Base-by-base conservation (phyloP, 1,140 invertebrate species). In the Tetragonula clypearis region DNA sequence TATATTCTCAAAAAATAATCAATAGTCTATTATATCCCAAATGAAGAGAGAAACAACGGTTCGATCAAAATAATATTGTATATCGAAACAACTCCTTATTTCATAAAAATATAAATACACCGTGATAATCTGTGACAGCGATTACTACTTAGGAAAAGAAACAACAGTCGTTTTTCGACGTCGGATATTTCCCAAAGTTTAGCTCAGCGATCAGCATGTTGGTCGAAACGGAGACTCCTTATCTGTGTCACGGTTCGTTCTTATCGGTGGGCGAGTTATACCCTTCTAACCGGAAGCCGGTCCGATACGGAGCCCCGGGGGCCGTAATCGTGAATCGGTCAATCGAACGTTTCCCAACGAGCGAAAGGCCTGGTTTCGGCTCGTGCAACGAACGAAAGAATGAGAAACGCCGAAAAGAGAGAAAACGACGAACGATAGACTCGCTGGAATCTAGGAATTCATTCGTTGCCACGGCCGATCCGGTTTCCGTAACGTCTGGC, bases 401-500 rank as follows among this genome's bases (percentile, higher is more conserved):
- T 75, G 69, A 30, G 30, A 30, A 85, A 73, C 66, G 41, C 74
- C 80, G 77, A 80, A 82, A 68, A 41, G 56, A 75, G 65, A 80
- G 41, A 35, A 53, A 76, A 77, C n/a, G 66, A 30, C 23, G 78
- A 65, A 81, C 80, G 69, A 83, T 77, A 86, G 78, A 66, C 79
- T 55, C 78, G 41, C 56, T 89, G 79, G 84, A 88, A 85, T 83
- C 79, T 88, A 76, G 84, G 81, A 86, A 82, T 88, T 88, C 82
- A 82, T 79, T 86, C 72, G 82, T 84, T 86, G 77, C 56, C 82
- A 73, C 74, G 68, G 79, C 15, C 82, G 80, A 88, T 85, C 88
- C 81, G 78, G 84, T 84, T 90, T 90, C 88, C 87, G 87, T 89
- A 82, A 84, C 74, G 87, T 77, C 78, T 68, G 77, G 77, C 75